These are phyloP conservation scores for Oscheius myriophilus DNA, from an alignment of 2,888 invertebrate species.

Conservation along the genomic window DNA sequence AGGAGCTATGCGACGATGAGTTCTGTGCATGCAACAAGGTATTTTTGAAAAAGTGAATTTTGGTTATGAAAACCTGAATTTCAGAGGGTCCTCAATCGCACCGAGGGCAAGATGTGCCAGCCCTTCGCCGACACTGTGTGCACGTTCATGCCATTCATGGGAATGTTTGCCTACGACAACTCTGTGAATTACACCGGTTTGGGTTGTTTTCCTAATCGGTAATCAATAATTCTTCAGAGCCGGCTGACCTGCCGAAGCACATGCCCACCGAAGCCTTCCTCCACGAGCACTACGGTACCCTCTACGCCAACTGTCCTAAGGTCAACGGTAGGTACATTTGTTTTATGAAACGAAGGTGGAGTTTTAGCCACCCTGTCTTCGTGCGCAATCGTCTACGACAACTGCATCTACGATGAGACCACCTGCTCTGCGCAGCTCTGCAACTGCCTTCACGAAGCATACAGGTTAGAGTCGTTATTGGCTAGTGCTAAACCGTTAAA, in stretches of 20 bases:
- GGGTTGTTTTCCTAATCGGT: background rate
- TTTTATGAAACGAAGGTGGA: background rate
- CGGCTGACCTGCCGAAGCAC: conserved; percentile 20
- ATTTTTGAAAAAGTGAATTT: background rate
- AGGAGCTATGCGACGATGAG: conserved; percentile 43
- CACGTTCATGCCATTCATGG: conserved; percentile 28
- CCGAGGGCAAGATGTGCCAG: conserved; percentile 34
- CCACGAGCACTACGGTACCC: conserved; percentile 31
- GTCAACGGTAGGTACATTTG: conserved; percentile 34
- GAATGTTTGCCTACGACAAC: conserved; percentile 38
- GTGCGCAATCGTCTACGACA: conserved; percentile 38
- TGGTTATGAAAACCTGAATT: background rate
- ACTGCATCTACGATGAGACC: conserved; percentile 29
- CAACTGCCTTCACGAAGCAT: conserved; percentile 16
- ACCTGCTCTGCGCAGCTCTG: conserved; percentile 16
- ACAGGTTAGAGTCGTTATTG: too few relatives aligned
- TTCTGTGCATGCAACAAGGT: conserved; percentile 50
- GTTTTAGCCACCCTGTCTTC: conserved; percentile 47
- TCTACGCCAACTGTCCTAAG: conserved; percentile 38
- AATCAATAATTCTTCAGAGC: conserved; percentile 12
- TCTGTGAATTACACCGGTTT: conserved; percentile 42
- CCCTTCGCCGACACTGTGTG: conserved; percentile 27
- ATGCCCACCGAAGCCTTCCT: conserved; percentile 9
- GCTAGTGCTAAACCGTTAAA: too few relatives aligned
- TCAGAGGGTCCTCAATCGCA: conserved; percentile 26